Base-by-base conservation (phyloP, 2,888 invertebrate genomes). In the Anoplius nigerrimus region DNA sequence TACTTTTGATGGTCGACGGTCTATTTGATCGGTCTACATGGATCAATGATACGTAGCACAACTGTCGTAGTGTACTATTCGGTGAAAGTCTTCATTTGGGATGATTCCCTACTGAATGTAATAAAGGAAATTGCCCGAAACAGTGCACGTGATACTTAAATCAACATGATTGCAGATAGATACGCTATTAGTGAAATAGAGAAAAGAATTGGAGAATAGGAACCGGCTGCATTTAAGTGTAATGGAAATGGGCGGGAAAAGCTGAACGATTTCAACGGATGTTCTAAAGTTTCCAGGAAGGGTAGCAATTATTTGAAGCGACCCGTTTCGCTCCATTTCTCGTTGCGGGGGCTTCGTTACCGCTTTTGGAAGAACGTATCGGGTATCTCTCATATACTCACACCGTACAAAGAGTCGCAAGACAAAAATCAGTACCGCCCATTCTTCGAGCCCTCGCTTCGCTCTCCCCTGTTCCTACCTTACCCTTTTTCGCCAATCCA, bases 401-500 rank as follows among this genome's bases (percentile, higher is more conserved):
- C 69, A 58, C 54, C 53, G 43, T 67, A 81, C 81, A 78, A 79
- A 76, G 72, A 69, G 69, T 66, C 66, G 18, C 48, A 83, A 82
- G 76, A 82, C 79, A 80, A 82, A 81, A 84, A 86, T 86, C 82
- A 79, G 82, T 74, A 80, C 85, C 86, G 86, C 86, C 86, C 81
- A 84, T 86, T 86, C 82, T 86, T 86, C 83, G 78, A 80, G 67
- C 84, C 82, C 76, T 58, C 57, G 16, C 42, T 22, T 18, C 4
- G 5, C 24, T n/a, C 58, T 18, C 65, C 58, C 66, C 59, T 58
- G 43, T 42, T 62, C 55, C 46, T 22, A 52, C 69, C 67, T 72
- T 68, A 78, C 70, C 78, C 69, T 27, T 48, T 43, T 51, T 42
- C 56, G 45, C 22, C 59, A 46, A 24, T 22, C 34, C 58, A 43